Evolutionary conservation across 2,888 invertebrate species (phyloP), one percentile per base, ranked within the genome.

Genomic region (Anorthoa munda): DNA sequence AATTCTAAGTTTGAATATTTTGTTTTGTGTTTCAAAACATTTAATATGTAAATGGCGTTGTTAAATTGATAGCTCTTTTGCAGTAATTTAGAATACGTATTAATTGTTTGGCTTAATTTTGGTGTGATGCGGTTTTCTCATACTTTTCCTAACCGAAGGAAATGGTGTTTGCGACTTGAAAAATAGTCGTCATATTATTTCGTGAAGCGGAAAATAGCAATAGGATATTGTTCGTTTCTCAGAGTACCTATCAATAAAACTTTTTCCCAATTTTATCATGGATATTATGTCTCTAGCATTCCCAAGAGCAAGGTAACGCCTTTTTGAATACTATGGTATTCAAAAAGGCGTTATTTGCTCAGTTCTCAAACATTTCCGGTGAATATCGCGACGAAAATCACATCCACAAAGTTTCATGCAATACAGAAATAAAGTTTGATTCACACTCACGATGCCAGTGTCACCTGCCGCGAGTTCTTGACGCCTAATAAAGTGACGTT

Each of bases 381-480:
- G 18, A 46, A 79, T 60, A 31, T 51, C 21, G 18, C 46, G 21
- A 56, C 18, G 17, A 58, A 51, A 61, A 39, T 65, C 46, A 55
- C 31, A 23, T 65, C 23, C 18, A 17, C n/a, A 51, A 60, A 64
- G 18, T 75, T 55, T 23, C 4, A 18, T 60, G 5, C 2, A 17
- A 69, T 76, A 53, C 50, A 66, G 51, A 66, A 69, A 81, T 75
- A 75, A 75, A 76, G 46, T 67, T 75, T 66, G 67, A 78, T 78
- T 81, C 81, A 68, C 60, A 61, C 48, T 13, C 68, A 69, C 51
- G 60, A 68, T 68, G 31, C 26, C 17, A 61, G 56, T 63, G 61
- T 66, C 76, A 81, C 39, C 51, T 67, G 66, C 45, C 21, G 1
- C 21, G 23, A 60, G 46, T 59, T 39, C 46, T 26, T 51, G 75